Base-by-base conservation (phyloP, 2,113 vertebrate genomes). In the Melanotaenia duboulayi region DNA sequence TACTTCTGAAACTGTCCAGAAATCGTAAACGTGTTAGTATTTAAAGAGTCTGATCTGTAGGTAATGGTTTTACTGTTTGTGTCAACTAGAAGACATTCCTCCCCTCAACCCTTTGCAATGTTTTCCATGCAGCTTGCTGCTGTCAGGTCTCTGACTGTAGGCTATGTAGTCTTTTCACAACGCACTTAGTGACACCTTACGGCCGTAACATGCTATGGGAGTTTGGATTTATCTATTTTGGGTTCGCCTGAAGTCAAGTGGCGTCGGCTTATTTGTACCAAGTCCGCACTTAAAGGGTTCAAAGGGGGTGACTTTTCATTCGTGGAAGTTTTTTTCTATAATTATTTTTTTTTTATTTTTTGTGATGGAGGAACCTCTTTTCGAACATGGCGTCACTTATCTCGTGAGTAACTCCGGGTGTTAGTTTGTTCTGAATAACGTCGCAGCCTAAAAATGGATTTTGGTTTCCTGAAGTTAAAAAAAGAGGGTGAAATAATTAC, bases 321-420 rank as follows among this genome's bases (percentile, higher is more conserved):
- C 22, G 19, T 37, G 22, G 17, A 62, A 42, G n/a, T n/a, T n/a
- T n/a, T n/a, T n/a, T n/a, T n/a, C n/a, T n/a, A n/a, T n/a, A n/a
- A n/a, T n/a, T n/a, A n/a, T n/a, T n/a, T n/a, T n/a, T n/a, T n/a
- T 52, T 3, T 42, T 12, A 14, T 14, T 42, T 19, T n/a, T 37
- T 39, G 80, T 78, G 70, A 94, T 95, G 94, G 95, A 90, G n/a
- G 94, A 95, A 58, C 89, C 90, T 0, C 85, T 84, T 61, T 65
- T 76, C 50, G 80, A 91, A 70, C 92, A 91, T 78, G 89, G 74
- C 80, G 87, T 94, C 76, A 80, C 85, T 70, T 94, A 87, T 50
- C 89, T 91, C 85, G 96, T 97, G 91, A 96, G 95, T 95, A 89
- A 73, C 19, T 19, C 37, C 3, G 28, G 6, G 12, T 69, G 37